Conservation (phyloP, 2,797 vertebrate genomes). For the Cottoperca gobio region DNA sequence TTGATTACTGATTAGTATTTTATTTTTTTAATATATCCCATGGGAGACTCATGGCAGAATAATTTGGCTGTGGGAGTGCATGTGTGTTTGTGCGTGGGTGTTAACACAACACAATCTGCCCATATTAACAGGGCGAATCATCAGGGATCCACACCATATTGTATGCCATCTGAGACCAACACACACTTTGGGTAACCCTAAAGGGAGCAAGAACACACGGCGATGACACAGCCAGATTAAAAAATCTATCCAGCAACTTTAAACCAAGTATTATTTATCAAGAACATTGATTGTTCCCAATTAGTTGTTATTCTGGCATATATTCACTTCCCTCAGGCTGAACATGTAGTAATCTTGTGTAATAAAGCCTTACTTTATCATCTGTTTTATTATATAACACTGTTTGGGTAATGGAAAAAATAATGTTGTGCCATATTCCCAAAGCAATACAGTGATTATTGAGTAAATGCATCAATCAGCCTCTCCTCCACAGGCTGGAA, state of each 20-base stretch:
- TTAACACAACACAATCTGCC: conserved; percentile 68
- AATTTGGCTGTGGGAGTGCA: conserved; percentile 46
- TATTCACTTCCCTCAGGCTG: conserved; percentile 1
- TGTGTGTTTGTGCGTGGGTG: conserved; percentile 56
- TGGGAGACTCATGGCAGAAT: conserved; percentile 29
- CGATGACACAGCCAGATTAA: not conserved
- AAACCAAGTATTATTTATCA: not conserved
- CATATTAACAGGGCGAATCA: conserved; percentile 50
- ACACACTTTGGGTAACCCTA: not conserved
- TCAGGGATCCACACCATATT: conserved; percentile 61
- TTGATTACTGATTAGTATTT: conserved; percentile 16
- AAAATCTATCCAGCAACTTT: not conserved
- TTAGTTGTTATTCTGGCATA: conserved; percentile 9
- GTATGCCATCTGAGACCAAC: conserved; percentile 56
- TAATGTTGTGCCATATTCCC: conserved; percentile 28
- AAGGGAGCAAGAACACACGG: not conserved
- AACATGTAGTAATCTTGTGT: conserved; percentile 5
- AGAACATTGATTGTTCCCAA: not conserved
- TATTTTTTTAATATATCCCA: conserved; percentile 1
- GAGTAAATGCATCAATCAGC: conserved; percentile 31
- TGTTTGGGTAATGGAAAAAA: conserved; percentile 1
- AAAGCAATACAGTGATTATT: conserved; percentile 35
- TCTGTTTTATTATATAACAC: conserved; percentile 24
- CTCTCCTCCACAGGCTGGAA: conserved; percentile 29
- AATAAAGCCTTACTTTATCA: conserved; percentile 25